Percentiles rank a stretch among this genome's conserved stretches.
Conservation (phyloP, 2,113 vertebrate species). For the Pongo abelii region DNA sequence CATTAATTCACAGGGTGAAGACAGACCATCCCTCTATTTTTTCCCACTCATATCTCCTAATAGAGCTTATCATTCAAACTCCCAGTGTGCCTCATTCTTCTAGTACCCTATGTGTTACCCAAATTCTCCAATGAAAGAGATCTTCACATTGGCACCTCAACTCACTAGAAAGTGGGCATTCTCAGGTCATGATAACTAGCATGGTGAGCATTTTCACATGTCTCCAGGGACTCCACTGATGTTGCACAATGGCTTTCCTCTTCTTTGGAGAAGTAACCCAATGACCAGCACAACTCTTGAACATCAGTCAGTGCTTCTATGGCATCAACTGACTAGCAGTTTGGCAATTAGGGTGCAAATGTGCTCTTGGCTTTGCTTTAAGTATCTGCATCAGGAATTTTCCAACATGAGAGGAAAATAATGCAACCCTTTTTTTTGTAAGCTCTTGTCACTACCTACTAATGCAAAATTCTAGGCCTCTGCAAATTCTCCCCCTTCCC, state of each 20-base stretch:
- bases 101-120: background rate
- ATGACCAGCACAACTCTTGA: background rate
- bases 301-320: fast-evolving
- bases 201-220: background rate
- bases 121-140: background rate
- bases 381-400: background rate
- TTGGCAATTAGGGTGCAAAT: background rate
- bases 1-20: background rate
- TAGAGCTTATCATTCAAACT: background rate
- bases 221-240: background rate
- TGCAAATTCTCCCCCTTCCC: background rate
- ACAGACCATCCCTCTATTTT: background rate
- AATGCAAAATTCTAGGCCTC: background rate
- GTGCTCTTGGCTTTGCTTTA: background rate
- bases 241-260: background rate
- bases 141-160: background rate
- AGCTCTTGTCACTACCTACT: background rate
- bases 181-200: background rate
- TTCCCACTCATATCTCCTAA: background rate
- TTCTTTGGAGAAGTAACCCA: background rate
- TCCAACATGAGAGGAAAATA: background rate
- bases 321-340: no score
- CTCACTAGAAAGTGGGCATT: background rate
- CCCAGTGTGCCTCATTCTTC: background rate
- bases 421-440: background rate